These are phyloP conservation scores for Oikopleura dioica DNA, from an alignment of 23 tunicate species.

Conservation along the genomic window DNA sequence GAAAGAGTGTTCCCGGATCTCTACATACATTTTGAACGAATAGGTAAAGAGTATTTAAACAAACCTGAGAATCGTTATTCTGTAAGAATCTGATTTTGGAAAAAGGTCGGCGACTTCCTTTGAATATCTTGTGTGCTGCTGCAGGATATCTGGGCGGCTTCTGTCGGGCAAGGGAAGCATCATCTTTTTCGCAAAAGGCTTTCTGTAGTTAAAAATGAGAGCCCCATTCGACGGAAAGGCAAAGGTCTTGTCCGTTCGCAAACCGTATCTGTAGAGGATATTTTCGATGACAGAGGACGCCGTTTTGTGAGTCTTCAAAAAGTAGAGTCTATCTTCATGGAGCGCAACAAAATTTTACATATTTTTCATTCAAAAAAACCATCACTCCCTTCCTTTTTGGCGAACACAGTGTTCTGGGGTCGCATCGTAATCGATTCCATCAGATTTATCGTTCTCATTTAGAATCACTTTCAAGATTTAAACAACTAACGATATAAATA, in stretches of 20 bases:
- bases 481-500: too few species aligned
- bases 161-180: neutral
- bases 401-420: neutral
- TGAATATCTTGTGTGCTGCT: neutral
- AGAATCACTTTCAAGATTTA: too few species aligned
- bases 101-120: neutral
- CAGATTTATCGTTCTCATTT: neutral
- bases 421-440: neutral
- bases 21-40: neutral
- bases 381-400: too few species aligned
- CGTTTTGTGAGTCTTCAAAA: neutral
- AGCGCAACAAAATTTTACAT: too few species aligned
- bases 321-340: neutral
- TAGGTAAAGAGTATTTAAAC: neutral
- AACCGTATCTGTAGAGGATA: neutral
- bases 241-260: neutral
- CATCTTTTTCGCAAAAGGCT: neutral
- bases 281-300: neutral
- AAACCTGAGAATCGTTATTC: neutral
- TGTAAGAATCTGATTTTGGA: neutral
- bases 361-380: too few species aligned
- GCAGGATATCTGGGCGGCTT: neutral
- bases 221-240: neutral
- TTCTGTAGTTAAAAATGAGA: neutral
- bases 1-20: constrained; percentile 4